Percentiles rank a stretch among this genome's conserved stretches.
Conservation (phyloP, 2,113 vertebrate genomes). For the Toxotes chatareus region DNA sequence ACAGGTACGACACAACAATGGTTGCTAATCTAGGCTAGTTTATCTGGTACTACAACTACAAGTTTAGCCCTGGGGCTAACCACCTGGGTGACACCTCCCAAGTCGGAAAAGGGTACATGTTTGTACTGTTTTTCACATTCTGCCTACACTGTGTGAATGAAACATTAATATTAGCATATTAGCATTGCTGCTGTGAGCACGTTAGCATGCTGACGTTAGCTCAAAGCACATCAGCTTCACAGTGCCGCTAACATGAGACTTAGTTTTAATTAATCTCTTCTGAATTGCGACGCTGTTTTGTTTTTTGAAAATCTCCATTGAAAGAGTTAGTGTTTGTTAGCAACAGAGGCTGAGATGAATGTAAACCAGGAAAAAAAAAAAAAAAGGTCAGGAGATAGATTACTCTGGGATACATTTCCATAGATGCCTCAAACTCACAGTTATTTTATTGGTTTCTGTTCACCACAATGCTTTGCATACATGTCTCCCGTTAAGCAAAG, state of each 20-base stretch:
- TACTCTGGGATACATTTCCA: constrained; percentile 15
- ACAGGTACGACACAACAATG: too few species aligned
- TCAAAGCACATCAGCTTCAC: not conserved
- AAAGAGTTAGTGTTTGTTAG: too few species aligned
- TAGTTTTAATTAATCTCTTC: not conserved
- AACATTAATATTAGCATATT: not conserved
- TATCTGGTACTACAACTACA: too few species aligned
- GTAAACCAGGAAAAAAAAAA: too few species aligned
- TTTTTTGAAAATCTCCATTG: not conserved
- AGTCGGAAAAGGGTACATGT: too few species aligned
- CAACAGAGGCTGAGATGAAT: too few species aligned
- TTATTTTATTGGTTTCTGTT: constrained; percentile 20
- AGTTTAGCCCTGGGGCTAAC: too few species aligned
- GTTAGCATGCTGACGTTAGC: not conserved
- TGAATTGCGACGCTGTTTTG: too few species aligned
- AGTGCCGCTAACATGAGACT: not conserved
- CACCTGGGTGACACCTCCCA: too few species aligned
- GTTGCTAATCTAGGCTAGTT: too few species aligned
- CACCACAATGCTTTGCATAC: constrained; percentile 43
- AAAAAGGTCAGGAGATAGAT: not conserved
- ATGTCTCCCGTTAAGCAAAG: not conserved
- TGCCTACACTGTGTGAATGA: not conserved
- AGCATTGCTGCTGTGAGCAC: not conserved
- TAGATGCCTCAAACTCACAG: not conserved
- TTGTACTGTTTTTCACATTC: not conserved